Conservation (phyloP, 2,888 invertebrate species). For the Balanococcus diminutus region DNA sequence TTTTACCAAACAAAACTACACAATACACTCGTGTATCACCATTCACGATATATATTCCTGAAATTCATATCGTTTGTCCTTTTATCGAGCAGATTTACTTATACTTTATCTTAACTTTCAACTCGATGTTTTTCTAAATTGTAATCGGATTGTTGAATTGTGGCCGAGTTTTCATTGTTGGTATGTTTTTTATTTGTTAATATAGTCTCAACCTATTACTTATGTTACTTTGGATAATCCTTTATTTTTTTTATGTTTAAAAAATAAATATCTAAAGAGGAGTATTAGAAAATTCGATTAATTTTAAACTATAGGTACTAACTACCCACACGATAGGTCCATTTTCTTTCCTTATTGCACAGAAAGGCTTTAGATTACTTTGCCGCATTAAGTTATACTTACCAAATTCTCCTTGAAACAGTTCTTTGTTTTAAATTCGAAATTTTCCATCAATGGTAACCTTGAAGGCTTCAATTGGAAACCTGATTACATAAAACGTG, state of each 20-base stretch:
- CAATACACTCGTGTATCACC: neutral
- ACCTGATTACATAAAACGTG: no score
- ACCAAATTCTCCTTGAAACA: neutral
- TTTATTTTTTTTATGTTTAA: no score
- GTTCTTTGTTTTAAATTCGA: neutral
- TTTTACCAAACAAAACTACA: constrained; percentile 6
- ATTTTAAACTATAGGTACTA: no score
- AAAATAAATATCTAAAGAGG: no score
- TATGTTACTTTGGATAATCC: no score
- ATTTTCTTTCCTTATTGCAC: neutral
- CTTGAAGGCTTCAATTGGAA: no score
- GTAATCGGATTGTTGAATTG: neutral
- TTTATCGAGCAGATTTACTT: neutral
- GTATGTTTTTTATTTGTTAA: neutral
- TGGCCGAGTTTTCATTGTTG: neutral
- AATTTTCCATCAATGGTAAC: neutral
- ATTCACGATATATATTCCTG: neutral
- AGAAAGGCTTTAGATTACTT: neutral
- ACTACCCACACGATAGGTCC: no score
- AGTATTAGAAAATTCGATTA: neutral
- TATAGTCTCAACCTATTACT: no score
- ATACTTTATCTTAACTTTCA: neutral
- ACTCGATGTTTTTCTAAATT: neutral
- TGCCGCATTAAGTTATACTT: neutral
- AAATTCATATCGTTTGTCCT: neutral